Base-by-base conservation (phyloP, 1,140 invertebrate species). In the Laodelphax striatellus region DNA sequence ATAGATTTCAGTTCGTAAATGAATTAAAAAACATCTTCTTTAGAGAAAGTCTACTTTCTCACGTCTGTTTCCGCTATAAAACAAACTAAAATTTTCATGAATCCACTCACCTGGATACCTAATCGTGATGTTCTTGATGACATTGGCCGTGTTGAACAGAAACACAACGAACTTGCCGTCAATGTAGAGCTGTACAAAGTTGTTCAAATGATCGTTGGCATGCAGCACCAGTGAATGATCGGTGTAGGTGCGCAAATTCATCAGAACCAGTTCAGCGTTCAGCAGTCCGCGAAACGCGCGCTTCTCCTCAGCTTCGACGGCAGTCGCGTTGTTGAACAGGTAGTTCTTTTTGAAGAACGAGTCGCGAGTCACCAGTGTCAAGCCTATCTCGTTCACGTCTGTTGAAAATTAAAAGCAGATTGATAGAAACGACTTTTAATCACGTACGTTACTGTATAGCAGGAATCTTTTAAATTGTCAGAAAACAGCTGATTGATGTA, bases 131-230 rank as follows among this genome's bases (percentile, higher is more conserved):
- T 90, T 85, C 52, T 89, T 80, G 55, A 94, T 89, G 70, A 86
- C 82, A 68, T 87, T 82, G 55, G 80, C 83, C 58, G 85, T 80
- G 71, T 94, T 94, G 69, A 91, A 94, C 1, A 91, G 76, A 68
- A 92, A 92, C 0, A 90, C 82, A 5, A 94, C 78, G 77, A 75
- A 70, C 65, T 76, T 83, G 1, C 84, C 84, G 61, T 87, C 83
- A 31, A 95, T 84, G 71, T 91, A 92, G 9, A 96, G 71, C 72
- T 95, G 92, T 43, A 94, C 84, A 72, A 97, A 96, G 72, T 97
- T 97, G 66, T 94, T 94, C 42, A 93, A 76, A 72, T 94, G 87
- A 75, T 96, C 93, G 70, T 94, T 92, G 5, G 90, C 89, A 68
- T 95, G 95, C 0, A 96, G 75, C 19, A 97, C 83, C 57, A 95